phyloP scores from a whole-genome alignment of 1,140 invertebrate species.

The Sarcophaga peregrina region DNA sequence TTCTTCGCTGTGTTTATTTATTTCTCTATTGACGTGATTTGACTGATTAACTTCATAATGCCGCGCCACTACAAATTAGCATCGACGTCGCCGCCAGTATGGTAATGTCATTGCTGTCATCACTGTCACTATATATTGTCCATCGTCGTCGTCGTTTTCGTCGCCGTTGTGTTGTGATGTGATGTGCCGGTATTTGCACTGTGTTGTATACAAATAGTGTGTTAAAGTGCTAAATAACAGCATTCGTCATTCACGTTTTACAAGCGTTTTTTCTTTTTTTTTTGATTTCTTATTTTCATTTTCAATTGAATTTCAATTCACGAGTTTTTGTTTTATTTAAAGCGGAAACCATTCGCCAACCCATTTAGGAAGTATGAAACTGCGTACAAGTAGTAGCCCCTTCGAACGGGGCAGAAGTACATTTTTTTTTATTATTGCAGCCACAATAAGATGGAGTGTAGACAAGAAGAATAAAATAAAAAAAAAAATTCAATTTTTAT shows the following conservation, averaged over 20 bases:
- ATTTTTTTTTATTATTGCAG: too few species aligned
- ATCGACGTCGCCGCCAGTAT: constrained; percentile 20
- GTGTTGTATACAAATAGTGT: background rate
- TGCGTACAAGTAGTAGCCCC: background rate
- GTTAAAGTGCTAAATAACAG: constrained; percentile 18
- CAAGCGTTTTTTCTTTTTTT: constrained; percentile 7
- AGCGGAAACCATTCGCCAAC: constrained; percentile 38
- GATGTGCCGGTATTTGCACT: too few species aligned
- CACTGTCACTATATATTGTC: constrained; percentile 3
- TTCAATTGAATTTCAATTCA: constrained; percentile 38
- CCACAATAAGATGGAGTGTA: background rate
- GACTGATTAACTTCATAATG: constrained; percentile 28
- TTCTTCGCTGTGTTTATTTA: background rate
- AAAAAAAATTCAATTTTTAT: background rate
- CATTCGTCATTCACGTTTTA: constrained; percentile 18
- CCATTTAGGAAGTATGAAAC: constrained; percentile 33
- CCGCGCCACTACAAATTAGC: constrained; percentile 34
- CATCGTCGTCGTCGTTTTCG: background rate
- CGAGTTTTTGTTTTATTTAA: background rate
- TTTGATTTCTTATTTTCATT: background rate
- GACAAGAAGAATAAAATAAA: background rate
- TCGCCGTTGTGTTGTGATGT: background rate
- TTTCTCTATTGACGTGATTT: constrained; percentile 36
- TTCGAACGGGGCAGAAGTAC: background rate
- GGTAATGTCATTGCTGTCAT: background rate